Conservation (phyloP, 2,113 vertebrate species). For the Pomatostomus ruficeps region DNA sequence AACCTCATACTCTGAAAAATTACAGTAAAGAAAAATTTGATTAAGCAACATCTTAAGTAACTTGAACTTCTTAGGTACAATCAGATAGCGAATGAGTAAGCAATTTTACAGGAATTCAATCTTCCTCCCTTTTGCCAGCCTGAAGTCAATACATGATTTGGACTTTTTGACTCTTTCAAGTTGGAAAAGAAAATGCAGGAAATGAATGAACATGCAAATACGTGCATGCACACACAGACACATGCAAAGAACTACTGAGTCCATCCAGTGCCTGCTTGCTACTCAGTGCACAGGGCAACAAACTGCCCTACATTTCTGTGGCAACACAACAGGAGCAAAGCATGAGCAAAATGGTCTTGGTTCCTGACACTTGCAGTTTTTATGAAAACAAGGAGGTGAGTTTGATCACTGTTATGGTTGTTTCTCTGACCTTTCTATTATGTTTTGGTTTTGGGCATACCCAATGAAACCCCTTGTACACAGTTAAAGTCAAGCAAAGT, state of each 20-base stretch:
- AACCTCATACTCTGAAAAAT: conserved; percentile 88
- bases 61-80: neutral
- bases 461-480: neutral
- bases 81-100: neutral
- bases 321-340: neutral
- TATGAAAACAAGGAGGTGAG: neutral
- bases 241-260: neutral
- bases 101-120: neutral
- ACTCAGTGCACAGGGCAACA: neutral
- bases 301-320: neutral
- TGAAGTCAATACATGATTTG: neutral
- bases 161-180: neutral
- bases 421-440: neutral
- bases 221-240: neutral
- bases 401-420: neutral
- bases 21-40: neutral
- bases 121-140: neutral
- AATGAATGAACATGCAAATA: neutral
- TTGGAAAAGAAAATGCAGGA: neutral
- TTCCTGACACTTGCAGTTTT: neutral
- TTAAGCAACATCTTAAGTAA: neutral
- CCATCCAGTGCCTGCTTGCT: neutral
- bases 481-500: neutral
- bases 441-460: neutral
- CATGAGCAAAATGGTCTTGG: neutral